phyloP scores from a whole-genome alignment of 2,888 invertebrate species.

The Pomacea canaliculata region DNA sequence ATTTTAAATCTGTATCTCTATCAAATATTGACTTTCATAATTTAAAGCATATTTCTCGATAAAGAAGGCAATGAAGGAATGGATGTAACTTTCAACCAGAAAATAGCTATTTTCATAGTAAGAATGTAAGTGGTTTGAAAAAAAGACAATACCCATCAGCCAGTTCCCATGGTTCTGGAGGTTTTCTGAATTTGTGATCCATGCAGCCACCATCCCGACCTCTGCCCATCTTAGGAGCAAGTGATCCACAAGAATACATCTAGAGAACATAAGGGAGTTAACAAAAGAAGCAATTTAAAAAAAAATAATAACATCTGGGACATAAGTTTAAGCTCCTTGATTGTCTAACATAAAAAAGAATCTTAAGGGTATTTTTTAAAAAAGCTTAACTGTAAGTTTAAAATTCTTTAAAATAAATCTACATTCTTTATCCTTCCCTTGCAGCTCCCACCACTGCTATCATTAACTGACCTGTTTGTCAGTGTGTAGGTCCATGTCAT shows the following conservation, averaged over 20 bases:
- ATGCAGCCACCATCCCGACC: slow-evolving; percentile 70
- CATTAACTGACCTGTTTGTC: slow-evolving; percentile 65
- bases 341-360: not conserved
- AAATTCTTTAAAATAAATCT: too few species aligned
- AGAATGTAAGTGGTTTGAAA: too few species aligned
- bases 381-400: not conserved
- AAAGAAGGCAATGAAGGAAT: too few species aligned
- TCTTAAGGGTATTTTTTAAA: not conserved
- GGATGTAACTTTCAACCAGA: too few species aligned
- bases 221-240: slow-evolving; percentile 73
- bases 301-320: not conserved
- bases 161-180: slow-evolving; percentile 74
- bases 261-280: slow-evolving; percentile 41
- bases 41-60: too few species aligned
- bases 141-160: slow-evolving; percentile 71
- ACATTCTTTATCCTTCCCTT: too few species aligned
- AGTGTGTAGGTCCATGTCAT: slow-evolving; percentile 71
- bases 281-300: not conserved
- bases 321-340: not conserved
- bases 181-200: slow-evolving; percentile 71
- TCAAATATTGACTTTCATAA: too few species aligned
- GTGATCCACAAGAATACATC: slow-evolving; percentile 74
- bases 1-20: too few species aligned
- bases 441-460: too few species aligned
- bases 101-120: too few species aligned